Evolutionary conservation across 2,797 vertebrate species (phyloP).

Genomic region (Florisuga fusca): DNA sequence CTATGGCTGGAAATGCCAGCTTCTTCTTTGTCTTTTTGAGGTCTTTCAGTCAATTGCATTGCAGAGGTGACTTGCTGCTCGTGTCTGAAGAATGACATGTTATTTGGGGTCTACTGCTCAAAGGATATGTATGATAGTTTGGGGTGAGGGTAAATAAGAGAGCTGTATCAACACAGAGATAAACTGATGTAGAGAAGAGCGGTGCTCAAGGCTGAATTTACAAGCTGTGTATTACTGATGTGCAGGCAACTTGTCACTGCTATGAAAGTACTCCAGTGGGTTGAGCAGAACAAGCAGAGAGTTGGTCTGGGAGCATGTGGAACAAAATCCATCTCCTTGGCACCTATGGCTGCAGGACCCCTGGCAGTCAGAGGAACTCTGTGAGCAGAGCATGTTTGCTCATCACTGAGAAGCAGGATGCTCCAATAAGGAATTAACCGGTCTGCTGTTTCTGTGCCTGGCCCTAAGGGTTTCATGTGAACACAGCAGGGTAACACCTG

Average conservation of each 20-base stretch:
- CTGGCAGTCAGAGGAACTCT: rapidly evolving
- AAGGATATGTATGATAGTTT: not conserved
- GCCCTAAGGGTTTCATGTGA: not conserved
- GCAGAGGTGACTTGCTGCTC: not conserved
- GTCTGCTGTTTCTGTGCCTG: not conserved
- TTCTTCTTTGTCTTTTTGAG: not conserved
- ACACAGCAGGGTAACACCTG: not conserved
- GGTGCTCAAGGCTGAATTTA: not conserved
- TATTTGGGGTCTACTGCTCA: not conserved
- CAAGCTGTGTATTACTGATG: not conserved
- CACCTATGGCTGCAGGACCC: too few relatives aligned
- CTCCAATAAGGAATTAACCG: not conserved
- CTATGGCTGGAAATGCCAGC: not conserved
- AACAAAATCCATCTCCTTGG: not conserved
- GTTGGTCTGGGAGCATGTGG: not conserved
- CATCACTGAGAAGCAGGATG: not conserved
- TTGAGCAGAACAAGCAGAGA: not conserved
- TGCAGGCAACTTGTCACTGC: not conserved
- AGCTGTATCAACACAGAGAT: not conserved
- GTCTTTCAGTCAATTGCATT: not conserved
- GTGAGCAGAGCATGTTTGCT: not conserved
- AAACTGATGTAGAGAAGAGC: slow-evolving; percentile 18
- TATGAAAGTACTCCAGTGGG: not conserved
- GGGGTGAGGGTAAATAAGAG: not conserved
- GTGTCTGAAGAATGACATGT: not conserved